Evolutionary conservation across 2,888 invertebrate genomes (phyloP), one percentile per base, ranked within the genome.

Genomic region (Eledone cirrhosa): DNA sequence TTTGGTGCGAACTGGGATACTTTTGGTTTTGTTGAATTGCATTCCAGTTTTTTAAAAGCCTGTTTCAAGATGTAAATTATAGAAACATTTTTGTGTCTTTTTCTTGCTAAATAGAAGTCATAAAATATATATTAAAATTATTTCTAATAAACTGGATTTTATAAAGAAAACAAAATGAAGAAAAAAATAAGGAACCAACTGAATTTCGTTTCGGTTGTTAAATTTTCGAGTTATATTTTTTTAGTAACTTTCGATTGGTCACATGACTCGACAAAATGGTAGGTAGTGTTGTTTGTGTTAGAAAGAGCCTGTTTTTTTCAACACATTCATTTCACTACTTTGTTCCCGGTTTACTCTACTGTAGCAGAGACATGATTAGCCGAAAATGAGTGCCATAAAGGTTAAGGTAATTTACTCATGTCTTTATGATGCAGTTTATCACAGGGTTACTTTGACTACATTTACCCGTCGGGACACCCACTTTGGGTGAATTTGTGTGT

Each of bases 251-350:
- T n/a, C 8, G 31, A 13, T 72, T 31, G 72, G 41, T 72, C 72
- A 72, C 72, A 72, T 72, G 72, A 72, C 72, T 72, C 72, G 72
- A 72, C 72, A 72, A 72, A 72, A 72, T 72, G 72, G 72, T 72
- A 72, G 72, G 72, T 72, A 72, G 72, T 72, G 72, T 72, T 72
- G 72, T 72, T 72, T 72, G 72, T 72, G 72, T 72, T 72, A 72
- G 72, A 72, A 72, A 72, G 33, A n/a, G 31, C 72, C 33, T 72
- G 41, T 41, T 41, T 41, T 72, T 72, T 41, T 72, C 41, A 72
- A 72, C 72, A 72, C 72, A 72, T n/a, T 22, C 72, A 72, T 72
- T 31, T 33, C 72, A 72, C 72, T 72, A 72, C 72, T 22, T 72
- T 33, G 33, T 72, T 72, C 72, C 72, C 41, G 72, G 72, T 72